Conservation (phyloP, 2,888 invertebrate genomes). For the Incurvaria masculella region DNA sequence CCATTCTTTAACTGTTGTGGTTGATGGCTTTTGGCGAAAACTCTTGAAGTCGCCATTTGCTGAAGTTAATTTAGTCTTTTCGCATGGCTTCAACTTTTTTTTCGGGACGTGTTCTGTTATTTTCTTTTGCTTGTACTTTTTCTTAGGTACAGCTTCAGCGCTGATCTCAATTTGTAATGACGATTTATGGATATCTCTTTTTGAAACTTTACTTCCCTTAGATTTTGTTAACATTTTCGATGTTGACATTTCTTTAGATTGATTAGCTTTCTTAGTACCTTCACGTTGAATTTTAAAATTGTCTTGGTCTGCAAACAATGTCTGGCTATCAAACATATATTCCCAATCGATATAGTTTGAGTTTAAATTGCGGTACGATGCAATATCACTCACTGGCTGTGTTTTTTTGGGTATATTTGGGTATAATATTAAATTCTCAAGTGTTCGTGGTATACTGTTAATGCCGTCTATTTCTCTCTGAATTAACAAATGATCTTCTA, state of each 20-base stretch:
- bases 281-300: neutral
- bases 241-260: neutral
- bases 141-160: constrained; percentile 8
- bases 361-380: too few species aligned
- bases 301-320: constrained; percentile 17
- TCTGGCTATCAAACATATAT: constrained; percentile 34
- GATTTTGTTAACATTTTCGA: neutral
- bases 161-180: constrained; percentile 1
- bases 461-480: too few species aligned
- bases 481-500: too few species aligned
- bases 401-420: too few species aligned
- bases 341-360: constrained; percentile 22
- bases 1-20: constrained; percentile 35
- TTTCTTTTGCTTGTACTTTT: constrained; percentile 16
- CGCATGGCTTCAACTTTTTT: constrained; percentile 19
- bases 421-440: neutral
- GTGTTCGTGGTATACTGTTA: neutral
- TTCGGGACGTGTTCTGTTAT: constrained; percentile 17
- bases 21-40: constrained; percentile 30
- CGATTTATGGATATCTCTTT: neutral
- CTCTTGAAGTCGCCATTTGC: constrained; percentile 13
- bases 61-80: constrained; percentile 13
- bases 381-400: neutral
- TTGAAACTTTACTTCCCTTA: constrained; percentile 4
- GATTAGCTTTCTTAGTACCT: too few species aligned